Conservation (phyloP, 2,888 invertebrate species). For the Suillia variegata region DNA sequence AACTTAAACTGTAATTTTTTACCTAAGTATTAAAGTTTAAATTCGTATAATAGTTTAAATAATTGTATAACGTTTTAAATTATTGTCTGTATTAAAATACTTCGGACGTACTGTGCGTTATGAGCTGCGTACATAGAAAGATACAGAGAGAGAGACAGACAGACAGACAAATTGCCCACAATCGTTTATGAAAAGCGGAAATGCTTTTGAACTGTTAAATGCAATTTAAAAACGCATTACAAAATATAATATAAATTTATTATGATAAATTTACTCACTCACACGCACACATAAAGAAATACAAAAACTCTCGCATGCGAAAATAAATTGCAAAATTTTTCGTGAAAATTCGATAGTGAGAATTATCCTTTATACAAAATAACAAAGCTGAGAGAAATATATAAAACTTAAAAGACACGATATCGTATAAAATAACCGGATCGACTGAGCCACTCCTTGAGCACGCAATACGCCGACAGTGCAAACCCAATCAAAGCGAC, state of each 20-base stretch:
- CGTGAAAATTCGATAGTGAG: too few relatives aligned
- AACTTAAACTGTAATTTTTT: too few relatives aligned
- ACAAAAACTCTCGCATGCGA: too few relatives aligned
- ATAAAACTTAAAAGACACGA: slow-evolving; percentile 12
- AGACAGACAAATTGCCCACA: neutral
- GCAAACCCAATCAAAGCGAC: slow-evolving; percentile 39
- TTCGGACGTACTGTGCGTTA: too few relatives aligned
- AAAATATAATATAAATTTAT: neutral
- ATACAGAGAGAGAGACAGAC: neutral
- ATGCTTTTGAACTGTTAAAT: neutral
- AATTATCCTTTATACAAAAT: too few relatives aligned
- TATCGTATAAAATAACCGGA: slow-evolving; percentile 8
- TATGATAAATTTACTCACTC: neutral
- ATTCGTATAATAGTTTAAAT: too few relatives aligned
- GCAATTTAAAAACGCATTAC: neutral
- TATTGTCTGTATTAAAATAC: too few relatives aligned
- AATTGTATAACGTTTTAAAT: too few relatives aligned
- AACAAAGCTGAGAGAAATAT: neutral
- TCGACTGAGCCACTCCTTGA: slow-evolving; percentile 22
- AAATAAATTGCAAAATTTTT: too few relatives aligned
- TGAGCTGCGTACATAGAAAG: too few relatives aligned
- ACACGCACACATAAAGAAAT: too few relatives aligned
- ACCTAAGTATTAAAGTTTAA: too few relatives aligned
- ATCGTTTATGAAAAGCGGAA: neutral
- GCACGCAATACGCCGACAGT: slow-evolving; percentile 29